Conservation (phyloP, 2,113 vertebrate species). For the Phalacrocorax carbo region DNA sequence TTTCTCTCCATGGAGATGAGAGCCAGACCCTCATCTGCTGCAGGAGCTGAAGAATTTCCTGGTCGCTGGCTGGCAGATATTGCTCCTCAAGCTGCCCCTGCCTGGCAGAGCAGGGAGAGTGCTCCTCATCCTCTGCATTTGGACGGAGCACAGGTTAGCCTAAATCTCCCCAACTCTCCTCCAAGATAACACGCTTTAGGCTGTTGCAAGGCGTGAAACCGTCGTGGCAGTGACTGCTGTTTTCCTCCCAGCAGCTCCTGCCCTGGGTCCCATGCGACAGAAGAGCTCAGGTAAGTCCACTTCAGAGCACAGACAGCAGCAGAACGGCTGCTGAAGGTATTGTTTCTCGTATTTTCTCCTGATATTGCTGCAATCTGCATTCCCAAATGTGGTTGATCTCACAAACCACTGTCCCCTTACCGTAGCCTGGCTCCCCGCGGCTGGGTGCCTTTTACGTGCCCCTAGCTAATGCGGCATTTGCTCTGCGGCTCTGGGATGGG, state of each 20-base stretch:
- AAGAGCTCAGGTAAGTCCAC: neutral
- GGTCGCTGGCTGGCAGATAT: neutral
- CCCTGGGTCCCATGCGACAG: accelerated
- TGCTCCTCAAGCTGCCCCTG: neutral
- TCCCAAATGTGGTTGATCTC: neutral
- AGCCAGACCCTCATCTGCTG: neutral
- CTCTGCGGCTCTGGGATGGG: neutral
- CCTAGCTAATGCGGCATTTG: accelerated
- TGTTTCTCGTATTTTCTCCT: neutral
- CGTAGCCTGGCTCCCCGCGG: accelerated
- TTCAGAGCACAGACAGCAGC: neutral
- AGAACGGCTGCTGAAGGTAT: neutral
- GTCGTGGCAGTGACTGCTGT: accelerated
- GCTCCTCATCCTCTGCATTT: neutral
- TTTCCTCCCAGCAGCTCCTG: neutral
- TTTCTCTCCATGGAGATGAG: neutral
- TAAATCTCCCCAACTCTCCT: neutral
- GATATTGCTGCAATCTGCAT: accelerated
- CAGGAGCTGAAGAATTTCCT: neutral
- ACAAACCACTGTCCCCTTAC: accelerated
- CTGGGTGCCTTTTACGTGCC: neutral
- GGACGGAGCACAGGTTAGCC: neutral
- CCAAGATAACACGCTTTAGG: neutral
- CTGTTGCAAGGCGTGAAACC: neutral
- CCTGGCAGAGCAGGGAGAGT: accelerated